phyloP scores from a whole-genome alignment of 2,888 invertebrate genomes.

The Dioctria rufipes region DNA sequence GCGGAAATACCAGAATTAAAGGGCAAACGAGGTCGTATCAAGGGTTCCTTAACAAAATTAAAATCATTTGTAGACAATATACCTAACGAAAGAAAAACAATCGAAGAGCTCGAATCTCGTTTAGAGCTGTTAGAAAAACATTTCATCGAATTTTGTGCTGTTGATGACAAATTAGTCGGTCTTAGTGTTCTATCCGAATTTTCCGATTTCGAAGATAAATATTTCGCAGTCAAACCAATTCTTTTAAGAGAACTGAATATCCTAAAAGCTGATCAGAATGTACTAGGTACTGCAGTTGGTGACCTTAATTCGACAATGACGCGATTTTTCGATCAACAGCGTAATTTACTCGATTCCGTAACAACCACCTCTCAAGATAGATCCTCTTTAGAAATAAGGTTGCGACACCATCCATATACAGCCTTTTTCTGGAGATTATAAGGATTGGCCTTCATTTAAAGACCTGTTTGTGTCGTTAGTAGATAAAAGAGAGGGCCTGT shows the following conservation, averaged over 20 bases:
- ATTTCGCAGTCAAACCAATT: background rate
- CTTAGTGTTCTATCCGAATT: background rate
- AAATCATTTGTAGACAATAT: background rate
- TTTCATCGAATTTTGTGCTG: background rate
- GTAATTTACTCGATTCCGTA: background rate
- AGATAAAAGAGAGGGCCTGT: background rate
- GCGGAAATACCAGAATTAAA: background rate
- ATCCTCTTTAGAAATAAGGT: background rate
- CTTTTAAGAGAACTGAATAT: no score
- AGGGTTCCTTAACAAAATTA: background rate
- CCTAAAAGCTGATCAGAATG: no score
- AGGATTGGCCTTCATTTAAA: conserved; percentile 14
- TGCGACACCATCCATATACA: background rate
- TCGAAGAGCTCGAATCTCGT: background rate
- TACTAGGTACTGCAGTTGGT: no score
- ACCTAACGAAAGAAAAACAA: background rate
- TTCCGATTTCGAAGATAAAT: background rate
- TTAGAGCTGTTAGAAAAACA: background rate
- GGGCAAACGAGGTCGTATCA: background rate
- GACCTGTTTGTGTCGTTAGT: background rate
- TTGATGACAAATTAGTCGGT: no score
- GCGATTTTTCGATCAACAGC: background rate
- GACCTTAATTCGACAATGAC: background rate
- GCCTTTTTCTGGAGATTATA: background rate
- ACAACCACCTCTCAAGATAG: background rate